Evolutionary conservation across 1,140 invertebrate genomes (phyloP), one percentile per base, ranked within the genome.

Genomic region (Drosophila punjabiensis): DNA sequence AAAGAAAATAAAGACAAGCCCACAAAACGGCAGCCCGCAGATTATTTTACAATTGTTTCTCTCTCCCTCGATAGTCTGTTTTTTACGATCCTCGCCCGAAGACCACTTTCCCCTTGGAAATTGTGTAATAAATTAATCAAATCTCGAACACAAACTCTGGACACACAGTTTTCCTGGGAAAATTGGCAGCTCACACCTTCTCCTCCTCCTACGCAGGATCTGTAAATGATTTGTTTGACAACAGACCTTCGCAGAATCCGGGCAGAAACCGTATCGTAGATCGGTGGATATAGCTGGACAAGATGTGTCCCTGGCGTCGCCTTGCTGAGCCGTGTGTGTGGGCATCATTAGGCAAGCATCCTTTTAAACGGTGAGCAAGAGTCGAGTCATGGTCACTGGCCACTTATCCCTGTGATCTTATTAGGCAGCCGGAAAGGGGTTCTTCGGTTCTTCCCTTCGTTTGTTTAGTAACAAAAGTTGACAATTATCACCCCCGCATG

Each of bases 171-270:
- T 86, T 87, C 83, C 56, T 65, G 69, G 82, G 69, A 86, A 85
- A 58, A 87, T 82, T 66, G 81, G 69, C 82, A 82, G 79, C 79
- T 82, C 82, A 86, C 82, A 86, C 82, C 82, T 85, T 80, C 77
- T 35, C 80, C 77, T 85, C 83, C 77, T 35, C 80, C 77, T 30
- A 48, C 64, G 14, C n/a, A 45, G 43, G 64, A 78, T 86, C 74
- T 73, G 79, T 86, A 86, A 82, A 82, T 87, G 82, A 86, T 86
- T 86, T 86, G 82, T 86, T 86, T 86, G 82, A 86, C 82, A 86
- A 79, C 63, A 71, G 63, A 53, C 60, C 77, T 86, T 86, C 82
- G 79, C 75, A 79, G 82, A 86, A 86, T 60, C 56, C 61, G 39
- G 60, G 20, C 73, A 24, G 52, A 37, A 64, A 28, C 48, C 32